phyloP scores from a whole-genome alignment of 2,888 invertebrate species.

The Scaptodrosophila latifasciaeformis region DNA sequence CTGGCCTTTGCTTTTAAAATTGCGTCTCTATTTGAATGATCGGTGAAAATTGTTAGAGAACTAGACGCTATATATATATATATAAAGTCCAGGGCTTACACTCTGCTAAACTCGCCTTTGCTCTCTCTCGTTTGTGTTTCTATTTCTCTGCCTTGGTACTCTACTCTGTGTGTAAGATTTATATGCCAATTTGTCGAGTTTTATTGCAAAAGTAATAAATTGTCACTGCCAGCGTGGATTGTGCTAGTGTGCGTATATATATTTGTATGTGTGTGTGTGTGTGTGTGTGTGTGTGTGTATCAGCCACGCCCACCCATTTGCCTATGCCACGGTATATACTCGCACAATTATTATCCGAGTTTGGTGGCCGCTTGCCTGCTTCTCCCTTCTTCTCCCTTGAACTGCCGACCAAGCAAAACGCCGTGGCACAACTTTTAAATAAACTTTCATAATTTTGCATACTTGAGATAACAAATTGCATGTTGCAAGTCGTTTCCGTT shows the following conservation, averaged over 20 bases:
- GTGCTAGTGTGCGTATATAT: constrained; percentile 17
- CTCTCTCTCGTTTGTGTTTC: no score
- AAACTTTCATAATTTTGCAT: constrained; percentile 65
- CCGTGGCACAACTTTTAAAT: constrained; percentile 60
- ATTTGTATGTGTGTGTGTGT: no score
- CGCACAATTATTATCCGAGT: constrained; percentile 57
- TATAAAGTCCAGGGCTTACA: no score
- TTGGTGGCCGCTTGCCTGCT: constrained; percentile 6
- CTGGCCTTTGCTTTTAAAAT: no score
- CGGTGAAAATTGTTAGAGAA: no score
- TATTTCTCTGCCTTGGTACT: no score
- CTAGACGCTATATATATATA: no score
- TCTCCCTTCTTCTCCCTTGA: no score
- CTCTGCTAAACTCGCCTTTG: no score
- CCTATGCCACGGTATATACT: constrained; percentile 33
- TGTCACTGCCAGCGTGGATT: constrained; percentile 55
- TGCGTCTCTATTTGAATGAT: no score
- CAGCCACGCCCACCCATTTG: constrained; percentile 7
- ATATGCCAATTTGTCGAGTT: constrained; percentile 67
- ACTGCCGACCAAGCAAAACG: constrained; percentile 48
- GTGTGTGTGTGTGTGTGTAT: no score
- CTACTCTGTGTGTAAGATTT: constrained; percentile 38
- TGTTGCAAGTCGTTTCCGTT: constrained; percentile 52
- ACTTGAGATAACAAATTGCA: constrained; percentile 67
- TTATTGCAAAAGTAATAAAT: constrained; percentile 68